A percentile compares a stretch with the other conserved stretches of the same genome.
These are phyloP conservation scores for Lytechinus pictus DNA, from an alignment of 35 echinoderm and acorn worm genomes.

Conservation along the genomic window DNA sequence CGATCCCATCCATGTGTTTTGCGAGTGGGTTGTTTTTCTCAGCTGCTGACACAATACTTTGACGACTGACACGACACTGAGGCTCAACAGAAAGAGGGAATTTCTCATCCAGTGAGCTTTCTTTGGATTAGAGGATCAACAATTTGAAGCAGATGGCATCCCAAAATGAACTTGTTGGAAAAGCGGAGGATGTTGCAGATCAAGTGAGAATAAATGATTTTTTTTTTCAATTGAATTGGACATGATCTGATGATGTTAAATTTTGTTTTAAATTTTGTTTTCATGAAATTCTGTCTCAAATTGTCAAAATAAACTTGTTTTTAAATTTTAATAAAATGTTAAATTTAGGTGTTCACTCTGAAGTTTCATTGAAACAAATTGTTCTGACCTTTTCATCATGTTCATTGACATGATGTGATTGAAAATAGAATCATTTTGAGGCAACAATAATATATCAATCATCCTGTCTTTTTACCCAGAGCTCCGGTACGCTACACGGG, in stretches of 20 bases:
- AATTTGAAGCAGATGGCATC: conserved; percentile 54
- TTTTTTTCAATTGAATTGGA: not conserved
- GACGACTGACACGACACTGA: not conserved
- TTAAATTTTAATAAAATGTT: no score
- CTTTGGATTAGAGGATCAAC: conserved; percentile 31
- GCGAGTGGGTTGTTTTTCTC: not conserved
- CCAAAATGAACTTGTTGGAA: conserved; percentile 77
- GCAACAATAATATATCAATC: no score
- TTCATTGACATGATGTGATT: no score
- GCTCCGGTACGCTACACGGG: no score
- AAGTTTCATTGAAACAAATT: no score
- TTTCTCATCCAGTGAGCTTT: conserved; percentile 11
- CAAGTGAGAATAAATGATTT: conserved; percentile 54
- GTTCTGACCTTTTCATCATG: no score
- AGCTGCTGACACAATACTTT: not conserved
- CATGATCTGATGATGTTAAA: not conserved
- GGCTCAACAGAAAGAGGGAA: not conserved
- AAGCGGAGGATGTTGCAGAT: conserved; percentile 90
- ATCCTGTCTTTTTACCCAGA: no score
- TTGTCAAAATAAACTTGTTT: no score
- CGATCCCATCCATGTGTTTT: conserved; percentile 29
- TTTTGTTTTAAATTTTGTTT: not conserved
- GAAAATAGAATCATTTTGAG: no score
- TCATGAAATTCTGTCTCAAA: no score
- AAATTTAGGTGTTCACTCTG: no score